Conservation (phyloP, 2,113 vertebrate genomes). For the Isichthys henryi region DNA sequence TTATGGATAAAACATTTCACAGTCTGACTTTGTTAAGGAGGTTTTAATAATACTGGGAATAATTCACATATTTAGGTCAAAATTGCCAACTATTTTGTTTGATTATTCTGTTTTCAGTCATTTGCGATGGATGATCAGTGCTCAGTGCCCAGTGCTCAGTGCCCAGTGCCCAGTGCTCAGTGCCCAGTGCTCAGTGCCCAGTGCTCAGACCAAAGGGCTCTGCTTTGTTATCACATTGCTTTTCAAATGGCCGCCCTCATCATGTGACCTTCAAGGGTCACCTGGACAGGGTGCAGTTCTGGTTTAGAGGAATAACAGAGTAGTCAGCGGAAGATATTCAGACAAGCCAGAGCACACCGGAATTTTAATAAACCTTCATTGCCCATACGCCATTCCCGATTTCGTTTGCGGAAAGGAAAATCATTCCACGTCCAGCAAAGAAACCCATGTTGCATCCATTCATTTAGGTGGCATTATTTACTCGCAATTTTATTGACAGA, state of each 20-base stretch:
- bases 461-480: background rate
- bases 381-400: background rate
- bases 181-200: background rate
- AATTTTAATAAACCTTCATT: background rate
- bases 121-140: background rate
- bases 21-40: background rate
- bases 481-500: background rate
- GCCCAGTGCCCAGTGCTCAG: background rate
- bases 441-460: background rate
- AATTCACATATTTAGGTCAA: background rate
- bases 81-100: background rate
- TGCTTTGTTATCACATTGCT: background rate
- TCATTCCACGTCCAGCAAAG: background rate
- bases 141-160: background rate
- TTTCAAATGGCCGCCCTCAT: background rate
- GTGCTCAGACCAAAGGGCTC: background rate
- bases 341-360: background rate
- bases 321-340: background rate
- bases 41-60: background rate
- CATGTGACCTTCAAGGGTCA: background rate
- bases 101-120: background rate
- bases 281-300: background rate
- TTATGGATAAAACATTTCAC: background rate
- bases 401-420: background rate
- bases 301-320: background rate